Evolutionary conservation across 2,113 vertebrate species (phyloP).

Genomic region (Meriones unguiculatus): DNA sequence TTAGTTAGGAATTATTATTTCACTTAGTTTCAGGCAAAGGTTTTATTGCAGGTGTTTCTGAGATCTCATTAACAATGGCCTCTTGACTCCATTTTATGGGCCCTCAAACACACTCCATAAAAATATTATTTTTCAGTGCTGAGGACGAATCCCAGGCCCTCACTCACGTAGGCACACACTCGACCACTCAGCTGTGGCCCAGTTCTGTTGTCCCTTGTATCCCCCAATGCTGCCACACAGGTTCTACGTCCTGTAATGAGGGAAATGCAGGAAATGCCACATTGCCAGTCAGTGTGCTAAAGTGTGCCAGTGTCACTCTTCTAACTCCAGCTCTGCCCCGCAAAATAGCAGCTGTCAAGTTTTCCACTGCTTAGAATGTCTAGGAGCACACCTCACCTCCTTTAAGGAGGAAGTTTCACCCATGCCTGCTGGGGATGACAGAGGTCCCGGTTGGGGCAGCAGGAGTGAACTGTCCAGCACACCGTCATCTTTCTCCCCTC

Average conservation of each 20-base stretch:
- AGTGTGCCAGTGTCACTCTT: neutral
- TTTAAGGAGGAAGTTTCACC: neutral
- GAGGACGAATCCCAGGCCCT: neutral
- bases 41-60: neutral
- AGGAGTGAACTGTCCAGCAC: neutral
- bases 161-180: neutral
- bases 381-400: neutral
- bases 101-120: neutral
- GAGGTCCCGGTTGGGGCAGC: neutral
- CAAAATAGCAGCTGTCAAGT: neutral
- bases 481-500: neutral
- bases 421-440: neutral
- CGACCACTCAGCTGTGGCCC: neutral
- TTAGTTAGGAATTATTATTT: neutral
- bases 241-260: neutral
- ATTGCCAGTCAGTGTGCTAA: accelerated
- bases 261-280: accelerated
- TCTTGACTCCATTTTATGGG: neutral
- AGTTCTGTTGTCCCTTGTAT: too few relatives aligned
- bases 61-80: neutral
- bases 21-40: neutral
- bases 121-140: neutral
- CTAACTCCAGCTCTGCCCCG: neutral
- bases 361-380: neutral
- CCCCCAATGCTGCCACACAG: neutral